These are phyloP conservation scores for Taenioides sp. DNA, from an alignment of 2,797 vertebrate genomes.

Conservation along the genomic window DNA sequence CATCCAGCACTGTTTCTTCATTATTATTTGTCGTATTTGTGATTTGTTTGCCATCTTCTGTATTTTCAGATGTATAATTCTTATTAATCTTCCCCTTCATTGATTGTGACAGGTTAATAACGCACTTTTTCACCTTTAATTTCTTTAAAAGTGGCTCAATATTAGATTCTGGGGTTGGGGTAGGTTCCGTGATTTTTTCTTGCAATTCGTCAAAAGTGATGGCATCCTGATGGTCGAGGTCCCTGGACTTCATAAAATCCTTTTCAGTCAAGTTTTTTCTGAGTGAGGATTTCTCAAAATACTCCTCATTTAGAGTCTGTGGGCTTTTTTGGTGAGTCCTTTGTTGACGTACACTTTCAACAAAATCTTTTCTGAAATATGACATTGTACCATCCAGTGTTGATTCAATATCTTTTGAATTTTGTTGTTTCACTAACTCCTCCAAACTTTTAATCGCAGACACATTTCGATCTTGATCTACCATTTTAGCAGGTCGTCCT, in stretches of 20 bases:
- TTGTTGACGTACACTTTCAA: background rate
- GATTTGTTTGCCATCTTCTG: background rate
- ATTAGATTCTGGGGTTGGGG: background rate
- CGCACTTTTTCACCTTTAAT: slow-evolving; percentile 3
- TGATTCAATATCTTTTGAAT: background rate
- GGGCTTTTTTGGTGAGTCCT: background rate
- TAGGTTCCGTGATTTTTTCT: no score
- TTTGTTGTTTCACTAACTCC: background rate
- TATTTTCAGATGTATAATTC: background rate
- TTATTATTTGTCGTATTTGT: background rate
- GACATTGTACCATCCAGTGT: background rate
- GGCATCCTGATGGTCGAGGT: slow-evolving; percentile 8
- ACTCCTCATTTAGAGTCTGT: slow-evolving; percentile 4
- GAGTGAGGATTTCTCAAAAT: slow-evolving; percentile 22
- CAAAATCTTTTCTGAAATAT: background rate
- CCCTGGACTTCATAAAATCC: slow-evolving; percentile 12
- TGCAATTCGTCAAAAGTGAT: background rate
- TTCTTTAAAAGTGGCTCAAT: slow-evolving; percentile 1
- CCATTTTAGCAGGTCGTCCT: background rate
- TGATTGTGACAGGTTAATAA: slow-evolving; percentile 1
- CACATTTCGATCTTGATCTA: background rate
- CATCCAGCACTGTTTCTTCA: background rate
- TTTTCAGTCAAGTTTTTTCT: slow-evolving; percentile 4
- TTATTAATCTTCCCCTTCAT: background rate
- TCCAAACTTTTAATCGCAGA: background rate